Percentiles rank a stretch among this genome's conserved stretches.
Evolutionary conservation across 2,113 vertebrate genomes (phyloP).

Genomic region (Hymenochirus boettgeri): DNA sequence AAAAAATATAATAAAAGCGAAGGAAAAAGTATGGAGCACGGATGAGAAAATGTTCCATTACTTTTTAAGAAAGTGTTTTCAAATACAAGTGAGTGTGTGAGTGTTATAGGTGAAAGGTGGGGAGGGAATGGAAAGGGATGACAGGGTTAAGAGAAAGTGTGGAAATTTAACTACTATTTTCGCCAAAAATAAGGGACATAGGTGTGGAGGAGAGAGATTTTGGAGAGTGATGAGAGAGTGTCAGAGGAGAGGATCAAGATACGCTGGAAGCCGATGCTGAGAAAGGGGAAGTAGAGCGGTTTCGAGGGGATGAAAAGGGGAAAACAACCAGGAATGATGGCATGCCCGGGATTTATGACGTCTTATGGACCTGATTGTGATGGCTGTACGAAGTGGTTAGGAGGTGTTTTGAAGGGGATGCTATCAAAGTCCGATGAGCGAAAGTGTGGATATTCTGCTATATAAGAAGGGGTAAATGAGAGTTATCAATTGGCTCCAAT

Average conservation of each 20-base stretch:
- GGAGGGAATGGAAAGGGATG: background rate
- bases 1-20: background rate
- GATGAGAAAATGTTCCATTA: background rate
- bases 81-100: background rate
- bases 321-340: background rate
- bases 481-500: constrained; percentile 9
- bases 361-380: background rate
- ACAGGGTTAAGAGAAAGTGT: background rate
- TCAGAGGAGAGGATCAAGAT: background rate
- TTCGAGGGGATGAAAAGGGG: background rate
- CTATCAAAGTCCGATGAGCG: background rate
- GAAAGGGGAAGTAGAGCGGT: background rate
- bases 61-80: constrained; percentile 11
- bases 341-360: background rate
- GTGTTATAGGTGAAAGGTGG: background rate
- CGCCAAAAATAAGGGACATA: background rate
- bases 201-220: background rate
- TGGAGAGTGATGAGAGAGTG: background rate
- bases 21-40: background rate
- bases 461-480: background rate
- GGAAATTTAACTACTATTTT: background rate
- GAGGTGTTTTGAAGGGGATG: background rate
- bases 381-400: background rate
- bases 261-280: fast-evolving
- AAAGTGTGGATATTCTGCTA: background rate